A percentile compares a stretch with the other conserved stretches of the same genome.
Conservation (phyloP, 2,797 vertebrate species). For the Poeciliopsis gracilis region DNA sequence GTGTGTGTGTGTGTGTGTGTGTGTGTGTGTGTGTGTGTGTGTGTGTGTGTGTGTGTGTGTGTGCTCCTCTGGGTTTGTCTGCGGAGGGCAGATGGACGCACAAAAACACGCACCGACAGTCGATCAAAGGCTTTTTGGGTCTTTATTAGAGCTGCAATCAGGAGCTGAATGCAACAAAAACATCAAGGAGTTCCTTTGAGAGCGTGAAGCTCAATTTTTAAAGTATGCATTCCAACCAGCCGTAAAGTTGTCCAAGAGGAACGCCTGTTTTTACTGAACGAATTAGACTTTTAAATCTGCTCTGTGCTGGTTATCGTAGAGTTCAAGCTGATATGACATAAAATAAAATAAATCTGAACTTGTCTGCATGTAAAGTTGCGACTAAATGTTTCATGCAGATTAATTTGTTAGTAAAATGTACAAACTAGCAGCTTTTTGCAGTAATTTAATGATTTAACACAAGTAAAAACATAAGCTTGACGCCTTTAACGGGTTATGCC, state of each 20-base stretch:
- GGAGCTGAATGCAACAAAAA: constrained; percentile 48
- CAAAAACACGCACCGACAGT: constrained; percentile 44
- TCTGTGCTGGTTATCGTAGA: background rate
- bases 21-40: background rate
- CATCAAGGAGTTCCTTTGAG: constrained; percentile 46
- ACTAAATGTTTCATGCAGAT: background rate
- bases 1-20: constrained; percentile 31
- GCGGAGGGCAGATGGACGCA: constrained; percentile 42
- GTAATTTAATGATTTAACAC: background rate
- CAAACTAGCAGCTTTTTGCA: background rate
- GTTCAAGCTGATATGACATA: background rate
- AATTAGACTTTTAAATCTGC: constrained; percentile 1
- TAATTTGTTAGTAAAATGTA: background rate
- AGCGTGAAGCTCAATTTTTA: constrained; percentile 6
- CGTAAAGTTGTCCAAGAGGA: constrained; percentile 1
- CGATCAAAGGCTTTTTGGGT: constrained; percentile 65
- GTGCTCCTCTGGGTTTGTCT: constrained; percentile 31
- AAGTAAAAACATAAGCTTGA: background rate
- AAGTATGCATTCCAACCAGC: background rate
- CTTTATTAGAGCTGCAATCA: constrained; percentile 63
- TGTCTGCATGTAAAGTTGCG: background rate
- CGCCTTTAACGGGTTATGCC: background rate
- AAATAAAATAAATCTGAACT: background rate
- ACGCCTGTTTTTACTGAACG: constrained; percentile 3
- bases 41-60: constrained; percentile 34